Evolutionary conservation across 23 tunicate species (phyloP).

Genomic region (Ciona savignyi): DNA sequence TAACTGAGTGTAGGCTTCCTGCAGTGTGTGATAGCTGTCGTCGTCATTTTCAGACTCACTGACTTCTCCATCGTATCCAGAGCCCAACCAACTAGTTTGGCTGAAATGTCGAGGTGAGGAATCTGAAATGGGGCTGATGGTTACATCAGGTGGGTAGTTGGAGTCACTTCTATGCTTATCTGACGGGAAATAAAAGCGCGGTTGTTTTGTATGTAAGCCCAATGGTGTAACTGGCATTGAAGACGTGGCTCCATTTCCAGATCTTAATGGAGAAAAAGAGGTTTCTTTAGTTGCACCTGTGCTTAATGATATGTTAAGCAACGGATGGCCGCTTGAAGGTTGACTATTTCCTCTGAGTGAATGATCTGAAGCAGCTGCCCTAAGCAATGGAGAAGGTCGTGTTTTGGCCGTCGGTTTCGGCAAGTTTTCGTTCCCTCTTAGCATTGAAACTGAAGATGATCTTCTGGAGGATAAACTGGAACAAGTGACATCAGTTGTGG

Average conservation of each 20-base stretch:
- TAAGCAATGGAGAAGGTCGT: conserved; percentile 4
- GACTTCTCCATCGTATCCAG: conserved; percentile 88
- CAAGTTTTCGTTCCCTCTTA: conserved; percentile 1
- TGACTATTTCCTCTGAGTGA: conserved; percentile 2
- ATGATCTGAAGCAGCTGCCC: conserved; percentile 2
- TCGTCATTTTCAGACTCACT: conserved; percentile 65
- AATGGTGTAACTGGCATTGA: conserved; percentile 57
- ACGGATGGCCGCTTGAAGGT: conserved; percentile 2
- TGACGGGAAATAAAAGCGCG: conserved; percentile 18
- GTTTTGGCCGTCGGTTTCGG: not conserved
- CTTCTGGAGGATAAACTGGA: not conserved
- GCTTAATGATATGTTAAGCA: conserved; percentile 18
- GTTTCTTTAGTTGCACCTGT: conserved; percentile 4
- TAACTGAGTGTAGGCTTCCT: conserved; percentile 48
- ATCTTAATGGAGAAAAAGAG: conserved; percentile 1
- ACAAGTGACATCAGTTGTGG: conserved; percentile 25
- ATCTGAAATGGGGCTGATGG: conserved; percentile 52
- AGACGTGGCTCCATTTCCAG: conserved; percentile 1
- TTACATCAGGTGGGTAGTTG: not conserved
- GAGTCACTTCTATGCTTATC: not conserved
- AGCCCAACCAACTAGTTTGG: conserved; percentile 65
- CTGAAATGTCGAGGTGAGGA: conserved; percentile 41
- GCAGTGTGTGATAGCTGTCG: conserved; percentile 18
- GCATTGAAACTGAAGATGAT: conserved; percentile 9
- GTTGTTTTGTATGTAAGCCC: not conserved